Conservation (phyloP, 2,888 invertebrate species). For the Drosophila borborema region DNA sequence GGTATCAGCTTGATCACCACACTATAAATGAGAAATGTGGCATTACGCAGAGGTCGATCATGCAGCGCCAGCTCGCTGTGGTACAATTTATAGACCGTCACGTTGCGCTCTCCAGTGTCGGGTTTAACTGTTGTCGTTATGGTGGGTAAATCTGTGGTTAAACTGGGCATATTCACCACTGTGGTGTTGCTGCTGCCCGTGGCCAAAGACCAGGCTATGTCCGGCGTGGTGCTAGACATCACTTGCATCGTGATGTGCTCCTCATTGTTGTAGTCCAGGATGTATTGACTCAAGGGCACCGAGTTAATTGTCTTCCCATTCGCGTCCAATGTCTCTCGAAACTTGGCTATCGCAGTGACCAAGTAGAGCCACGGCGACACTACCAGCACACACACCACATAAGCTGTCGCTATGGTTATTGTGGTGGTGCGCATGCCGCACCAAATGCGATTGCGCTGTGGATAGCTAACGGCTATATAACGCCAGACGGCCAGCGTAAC, state of each 20-base stretch:
- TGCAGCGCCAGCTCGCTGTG: constrained; percentile 88
- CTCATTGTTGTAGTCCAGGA: constrained; percentile 75
- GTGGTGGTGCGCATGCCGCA: constrained; percentile 93
- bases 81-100: constrained; percentile 89
- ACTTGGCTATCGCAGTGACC: constrained; percentile 90
- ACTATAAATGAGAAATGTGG: constrained; percentile 96
- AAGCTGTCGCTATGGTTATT: constrained; percentile 91
- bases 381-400: constrained; percentile 92
- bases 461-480: constrained; percentile 94
- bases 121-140: constrained; percentile 5
- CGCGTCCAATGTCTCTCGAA: constrained; percentile 85
- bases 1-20: constrained; percentile 96
- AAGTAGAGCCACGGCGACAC: constrained; percentile 90
- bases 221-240: constrained; percentile 72
- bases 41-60: constrained; percentile 88
- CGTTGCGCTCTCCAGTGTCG: constrained; percentile 85
- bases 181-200: constrained; percentile 38
- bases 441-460: constrained; percentile 92
- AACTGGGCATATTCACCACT: constrained; percentile 27
- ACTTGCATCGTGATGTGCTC: constrained; percentile 70
- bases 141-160: constrained; percentile 16
- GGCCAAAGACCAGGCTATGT: constrained; percentile 52
- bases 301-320: constrained; percentile 79
- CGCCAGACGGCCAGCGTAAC: constrained; percentile 97
- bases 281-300: constrained; percentile 70